Evolutionary conservation across 2,888 invertebrate species (phyloP), one percentile per base, ranked within the genome.

Genomic region (Tridacna gigas): DNA sequence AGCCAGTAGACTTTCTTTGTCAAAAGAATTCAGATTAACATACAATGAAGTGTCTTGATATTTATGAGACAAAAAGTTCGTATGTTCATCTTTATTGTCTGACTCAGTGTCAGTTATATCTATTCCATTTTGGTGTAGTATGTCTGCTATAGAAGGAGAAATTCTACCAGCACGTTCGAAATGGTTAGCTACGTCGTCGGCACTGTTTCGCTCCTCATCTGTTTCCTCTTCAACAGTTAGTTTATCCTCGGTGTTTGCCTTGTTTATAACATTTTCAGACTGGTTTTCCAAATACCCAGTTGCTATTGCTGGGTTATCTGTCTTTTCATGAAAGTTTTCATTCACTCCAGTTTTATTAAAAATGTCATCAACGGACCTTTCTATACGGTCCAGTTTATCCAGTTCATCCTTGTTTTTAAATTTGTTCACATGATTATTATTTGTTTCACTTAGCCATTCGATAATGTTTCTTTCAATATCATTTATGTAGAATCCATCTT

Each of bases 11-110:
- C 69, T 47, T 11, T 69, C 69, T 45, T 45, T 28, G 61, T 84
- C 79, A 18, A 51, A 25, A 13, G 79, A 71, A 28, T 83, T 79
- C 26, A 25, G 65, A 11, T n/a, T 71, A 3, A 79, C 71, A 0
- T 79, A 18, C 3, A 28, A 12, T 66, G 25, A 25, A 18, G 26
- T 15, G 9, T 9, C 26, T 9, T 26, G 9, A 26, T 66, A 66
- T 28, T 66, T 66, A 26, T 66, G 66, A 12, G 66, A 4, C 66
- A 66, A 66, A 25, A 5, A 18, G 18, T 66, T 28, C 22, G 28
- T 28, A 13, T 18, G 11, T 26, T 5, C 18, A 28, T 66, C 66
- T 28, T 66, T 66, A 28, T 9, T 28, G 1, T 28, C 66, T 26
- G 18, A 0, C 9, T 28, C 18, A 11, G 25, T 26, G 26, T 66